phyloP scores from a whole-genome alignment of 2,797 vertebrate genomes.

The Taenioides sp. region DNA sequence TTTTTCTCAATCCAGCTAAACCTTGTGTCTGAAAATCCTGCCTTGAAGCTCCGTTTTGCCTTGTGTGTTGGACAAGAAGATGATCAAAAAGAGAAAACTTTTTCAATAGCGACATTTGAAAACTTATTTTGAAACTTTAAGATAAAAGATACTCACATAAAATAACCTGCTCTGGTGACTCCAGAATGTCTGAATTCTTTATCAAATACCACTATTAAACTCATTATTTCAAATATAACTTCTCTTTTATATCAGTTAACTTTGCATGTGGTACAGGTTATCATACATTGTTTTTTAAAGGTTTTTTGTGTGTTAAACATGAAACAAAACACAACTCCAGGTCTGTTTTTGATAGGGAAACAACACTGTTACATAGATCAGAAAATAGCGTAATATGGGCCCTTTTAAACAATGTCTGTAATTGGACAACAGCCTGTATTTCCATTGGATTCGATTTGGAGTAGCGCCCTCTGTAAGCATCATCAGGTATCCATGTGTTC shows the following conservation, averaged over 20 bases:
- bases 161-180: not conserved
- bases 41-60: not conserved
- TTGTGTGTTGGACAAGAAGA: not conserved
- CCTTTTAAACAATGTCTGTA: not conserved
- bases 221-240: not conserved
- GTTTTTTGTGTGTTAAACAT: too few species aligned
- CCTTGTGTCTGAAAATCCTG: not conserved
- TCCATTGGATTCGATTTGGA: too few species aligned
- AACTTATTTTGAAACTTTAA: slow-evolving; percentile 1
- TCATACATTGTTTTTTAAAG: too few species aligned
- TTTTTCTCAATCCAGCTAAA: not conserved
- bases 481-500: too few species aligned
- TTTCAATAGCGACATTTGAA: not conserved
- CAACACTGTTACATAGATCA: too few species aligned
- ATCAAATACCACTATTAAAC: slow-evolving; percentile 1
- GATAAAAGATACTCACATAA: not conserved
- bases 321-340: too few species aligned
- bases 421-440: not conserved
- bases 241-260: not conserved
- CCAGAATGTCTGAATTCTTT: not conserved
- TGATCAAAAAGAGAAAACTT: not conserved
- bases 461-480: too few species aligned
- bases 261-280: not conserved
- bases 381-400: too few species aligned
- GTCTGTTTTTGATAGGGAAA: too few species aligned